Evolutionary conservation across 1,140 invertebrate species (phyloP), one percentile per base, ranked within the genome.

Genomic region (Calliphora vicina): DNA sequence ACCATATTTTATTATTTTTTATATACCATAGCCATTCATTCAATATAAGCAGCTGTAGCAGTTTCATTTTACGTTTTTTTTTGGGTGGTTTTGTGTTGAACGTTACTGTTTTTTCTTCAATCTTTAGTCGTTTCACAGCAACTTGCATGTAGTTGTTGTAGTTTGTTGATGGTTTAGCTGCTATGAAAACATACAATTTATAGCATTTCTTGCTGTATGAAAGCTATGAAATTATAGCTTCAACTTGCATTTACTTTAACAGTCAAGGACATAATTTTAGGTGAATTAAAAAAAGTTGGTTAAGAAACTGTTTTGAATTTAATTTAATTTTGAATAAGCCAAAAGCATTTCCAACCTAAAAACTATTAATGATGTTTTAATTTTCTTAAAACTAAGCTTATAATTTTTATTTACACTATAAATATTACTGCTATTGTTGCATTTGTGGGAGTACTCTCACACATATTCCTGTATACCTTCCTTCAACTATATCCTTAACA

Each of bases 171-270:
- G 50, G 50, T 57, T 57, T n/a, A n/a, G 50, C 50, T 67, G 20
- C 35, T 23, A 78, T 78, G 74, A 78, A 78, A 78, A 78, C 35
- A 78, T 78, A 43, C 74, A 78, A 78, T 78, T 78, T 78, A 78
- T 78, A 23, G 74, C 74, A 78, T 78, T 78, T 13, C 20, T 45
- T 78, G n/a, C 25, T 43, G n/a, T 20, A 26, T 12, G n/a, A 50
- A 35, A 35, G 50, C 61, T 25, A 67, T 78, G 74, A 78, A 78
- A 78, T 78, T 43, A 43, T 78, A 78, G 29, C 43, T 78, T 78
- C 42, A 43, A 20, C 35, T n/a, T 17, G 29, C 13, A 76, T 13
- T 76, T 76, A 12, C 15, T 78, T n/a, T 1, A 76, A 76, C 29
- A 76, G 27, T 76, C 4, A 50, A 12, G 17, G 0, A 13, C 8